Conservation (phyloP, 2,888 invertebrate genomes). For the Prostheceraeus crozeri region DNA sequence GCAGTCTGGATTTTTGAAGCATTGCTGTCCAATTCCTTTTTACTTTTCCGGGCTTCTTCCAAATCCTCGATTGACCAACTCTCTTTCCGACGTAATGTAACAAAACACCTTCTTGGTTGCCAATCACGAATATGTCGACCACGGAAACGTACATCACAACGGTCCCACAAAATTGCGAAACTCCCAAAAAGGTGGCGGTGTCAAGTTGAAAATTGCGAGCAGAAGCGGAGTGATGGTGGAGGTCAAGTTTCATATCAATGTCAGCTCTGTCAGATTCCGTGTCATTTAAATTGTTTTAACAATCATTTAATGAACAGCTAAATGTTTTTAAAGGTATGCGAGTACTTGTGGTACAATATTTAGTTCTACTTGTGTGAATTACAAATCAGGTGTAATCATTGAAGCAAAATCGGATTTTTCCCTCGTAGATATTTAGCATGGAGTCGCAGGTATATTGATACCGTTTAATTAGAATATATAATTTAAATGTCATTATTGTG, state of each 20-base stretch:
- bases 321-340: too few relatives aligned
- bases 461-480: too few relatives aligned
- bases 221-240: slow-evolving; percentile 11
- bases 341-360: too few relatives aligned
- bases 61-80: slow-evolving; percentile 17
- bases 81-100: slow-evolving; percentile 12
- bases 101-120: slow-evolving; percentile 61
- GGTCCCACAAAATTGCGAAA: slow-evolving; percentile 9
- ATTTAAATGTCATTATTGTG: too few relatives aligned
- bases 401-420: too few relatives aligned
- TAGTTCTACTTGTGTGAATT: too few relatives aligned
- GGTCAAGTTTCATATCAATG: background rate
- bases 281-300: slow-evolving; percentile 22
- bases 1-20: slow-evolving; percentile 13
- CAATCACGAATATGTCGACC: too few relatives aligned
- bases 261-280: slow-evolving; percentile 5
- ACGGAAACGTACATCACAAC: slow-evolving; percentile 18
- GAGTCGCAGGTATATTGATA: too few relatives aligned
- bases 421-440: too few relatives aligned
- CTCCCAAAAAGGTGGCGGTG: slow-evolving; percentile 3
- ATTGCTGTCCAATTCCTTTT: slow-evolving; percentile 6
- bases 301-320: slow-evolving; percentile 7
- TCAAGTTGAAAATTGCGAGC: slow-evolving; percentile 4
- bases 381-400: too few relatives aligned
- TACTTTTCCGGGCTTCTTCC: background rate